Conservation (phyloP, 2,113 vertebrate species). For the Cyprinodon brontotheroides region DNA sequence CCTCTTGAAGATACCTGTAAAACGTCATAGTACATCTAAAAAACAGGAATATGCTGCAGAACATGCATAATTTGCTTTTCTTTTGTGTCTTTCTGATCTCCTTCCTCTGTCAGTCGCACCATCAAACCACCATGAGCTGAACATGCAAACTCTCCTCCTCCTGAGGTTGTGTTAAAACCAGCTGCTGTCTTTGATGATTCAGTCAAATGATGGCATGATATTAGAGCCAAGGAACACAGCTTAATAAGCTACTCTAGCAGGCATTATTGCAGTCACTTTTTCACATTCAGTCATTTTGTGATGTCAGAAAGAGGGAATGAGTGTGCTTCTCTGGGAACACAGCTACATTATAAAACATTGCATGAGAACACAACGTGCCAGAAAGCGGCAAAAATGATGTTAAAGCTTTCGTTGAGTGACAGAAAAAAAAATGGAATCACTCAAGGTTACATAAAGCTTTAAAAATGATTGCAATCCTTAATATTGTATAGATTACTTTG, state of each 20-base stretch:
- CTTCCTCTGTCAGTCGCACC: neutral
- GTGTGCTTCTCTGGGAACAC: neutral
- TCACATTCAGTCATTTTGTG: neutral
- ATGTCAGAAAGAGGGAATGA: neutral
- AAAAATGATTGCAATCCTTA: neutral
- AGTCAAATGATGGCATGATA: neutral
- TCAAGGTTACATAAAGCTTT: neutral
- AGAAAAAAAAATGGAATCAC: neutral
- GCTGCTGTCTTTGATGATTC: neutral
- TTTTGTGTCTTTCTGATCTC: neutral
- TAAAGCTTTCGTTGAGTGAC: neutral
- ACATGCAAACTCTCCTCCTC: neutral
- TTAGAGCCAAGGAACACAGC: neutral
- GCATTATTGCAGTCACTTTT: neutral
- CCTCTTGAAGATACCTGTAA: neutral
- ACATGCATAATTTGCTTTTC: neutral
- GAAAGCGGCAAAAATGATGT: neutral
- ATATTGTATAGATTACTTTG: neutral
- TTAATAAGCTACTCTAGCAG: neutral
- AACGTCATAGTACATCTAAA: neutral
- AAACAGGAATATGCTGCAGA: neutral
- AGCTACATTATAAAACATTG: neutral
- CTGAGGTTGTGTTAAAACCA: neutral
- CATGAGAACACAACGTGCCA: neutral
- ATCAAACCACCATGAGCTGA: neutral